Conservation (phyloP, 2,113 vertebrate species). For the Calidris pygmaea region DNA sequence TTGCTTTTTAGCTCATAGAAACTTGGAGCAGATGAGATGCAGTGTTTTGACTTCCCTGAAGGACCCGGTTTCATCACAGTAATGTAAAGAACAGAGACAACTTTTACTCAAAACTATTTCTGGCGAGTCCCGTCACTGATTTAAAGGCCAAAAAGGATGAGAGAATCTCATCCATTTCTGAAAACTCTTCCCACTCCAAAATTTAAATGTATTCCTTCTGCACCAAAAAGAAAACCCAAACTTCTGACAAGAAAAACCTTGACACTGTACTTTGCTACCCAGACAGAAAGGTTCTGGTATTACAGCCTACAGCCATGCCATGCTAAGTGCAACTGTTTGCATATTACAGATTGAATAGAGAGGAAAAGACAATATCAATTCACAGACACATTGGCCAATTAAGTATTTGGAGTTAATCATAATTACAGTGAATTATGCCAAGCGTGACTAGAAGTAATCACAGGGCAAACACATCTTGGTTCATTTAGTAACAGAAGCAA, state of each 20-base stretch:
- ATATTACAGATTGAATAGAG: background rate
- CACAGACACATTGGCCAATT: background rate
- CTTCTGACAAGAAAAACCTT: background rate
- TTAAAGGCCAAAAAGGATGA: background rate
- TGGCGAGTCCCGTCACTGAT: background rate
- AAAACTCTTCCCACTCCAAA: background rate
- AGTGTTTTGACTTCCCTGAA: background rate
- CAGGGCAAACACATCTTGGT: conserved; percentile 40
- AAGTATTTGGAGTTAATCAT: conserved; percentile 20
- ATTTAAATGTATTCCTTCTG: background rate
- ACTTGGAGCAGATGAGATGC: background rate
- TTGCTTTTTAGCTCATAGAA: background rate
- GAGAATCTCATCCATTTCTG: background rate
- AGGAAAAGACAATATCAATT: background rate
- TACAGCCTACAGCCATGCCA: background rate
- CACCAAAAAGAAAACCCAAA: background rate
- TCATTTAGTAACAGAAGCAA: conserved; percentile 38
- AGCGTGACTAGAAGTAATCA: conserved; percentile 44
- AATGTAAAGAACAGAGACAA: background rate
- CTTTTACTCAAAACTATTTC: background rate
- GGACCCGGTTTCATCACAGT: background rate
- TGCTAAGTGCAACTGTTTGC: background rate
- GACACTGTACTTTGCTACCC: background rate
- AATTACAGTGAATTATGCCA: conserved; percentile 53
- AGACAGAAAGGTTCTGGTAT: background rate